Percentiles rank a stretch among this genome's conserved stretches.
These are phyloP conservation scores for Clupea harengus DNA, from an alignment of 2,113 vertebrate species.

Conservation along the genomic window DNA sequence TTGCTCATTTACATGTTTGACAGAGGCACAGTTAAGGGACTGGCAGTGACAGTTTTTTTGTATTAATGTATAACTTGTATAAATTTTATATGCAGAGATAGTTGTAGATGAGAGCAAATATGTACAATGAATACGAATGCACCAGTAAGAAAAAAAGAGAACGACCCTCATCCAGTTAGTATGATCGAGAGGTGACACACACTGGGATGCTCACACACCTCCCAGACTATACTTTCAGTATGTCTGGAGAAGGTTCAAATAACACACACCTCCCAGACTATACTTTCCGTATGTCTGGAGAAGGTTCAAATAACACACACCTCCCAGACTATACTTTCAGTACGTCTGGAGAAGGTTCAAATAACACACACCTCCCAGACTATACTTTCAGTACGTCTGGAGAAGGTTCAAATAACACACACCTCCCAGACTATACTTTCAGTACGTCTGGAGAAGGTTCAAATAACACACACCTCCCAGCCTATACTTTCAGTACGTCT, in stretches of 20 bases:
- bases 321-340: background rate
- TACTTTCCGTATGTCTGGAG: background rate
- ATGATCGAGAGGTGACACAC: background rate
- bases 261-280: background rate
- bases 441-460: background rate
- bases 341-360: background rate
- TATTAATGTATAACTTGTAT: conserved; percentile 32
- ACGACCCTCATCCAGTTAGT: background rate
- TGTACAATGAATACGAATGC: background rate
- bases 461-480: no score
- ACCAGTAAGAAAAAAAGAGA: background rate
- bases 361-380: background rate
- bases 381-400: background rate
- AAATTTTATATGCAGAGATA: conserved; percentile 8
- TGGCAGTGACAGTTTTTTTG: conserved; percentile 32
- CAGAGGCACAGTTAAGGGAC: conserved; percentile 41
- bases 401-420: background rate
- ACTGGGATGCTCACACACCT: background rate
- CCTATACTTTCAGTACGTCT: background rate
- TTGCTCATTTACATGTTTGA: conserved; percentile 23
- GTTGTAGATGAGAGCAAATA: conserved; percentile 19
- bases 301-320: background rate
- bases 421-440: no score
- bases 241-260: background rate
- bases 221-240: background rate